A percentile compares a stretch with the other conserved stretches of the same genome.
phyloP scores from a whole-genome alignment of 2,113 vertebrate species.

The Dolichallabes microphthalmus region DNA sequence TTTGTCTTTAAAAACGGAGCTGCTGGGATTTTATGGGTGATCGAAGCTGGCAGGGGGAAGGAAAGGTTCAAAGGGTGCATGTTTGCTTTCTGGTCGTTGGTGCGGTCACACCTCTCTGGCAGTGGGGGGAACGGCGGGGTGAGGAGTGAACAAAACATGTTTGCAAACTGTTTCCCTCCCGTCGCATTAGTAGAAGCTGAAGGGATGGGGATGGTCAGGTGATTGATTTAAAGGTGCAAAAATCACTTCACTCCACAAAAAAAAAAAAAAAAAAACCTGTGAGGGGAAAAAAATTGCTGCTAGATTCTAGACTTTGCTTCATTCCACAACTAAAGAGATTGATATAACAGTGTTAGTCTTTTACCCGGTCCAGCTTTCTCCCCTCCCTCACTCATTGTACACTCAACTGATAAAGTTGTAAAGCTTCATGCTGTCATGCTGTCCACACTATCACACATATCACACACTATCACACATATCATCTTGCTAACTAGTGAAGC shows the following conservation, averaged over 20 bases:
- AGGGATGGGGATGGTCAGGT: slow-evolving; percentile 30
- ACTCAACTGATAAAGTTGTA: background rate
- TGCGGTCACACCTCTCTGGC: slow-evolving; percentile 55
- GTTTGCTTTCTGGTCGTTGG: slow-evolving; percentile 54
- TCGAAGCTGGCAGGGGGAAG: slow-evolving; percentile 50
- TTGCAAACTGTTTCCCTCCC: slow-evolving; percentile 15
- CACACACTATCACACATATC: background rate
- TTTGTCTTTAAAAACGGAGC: slow-evolving; percentile 57
- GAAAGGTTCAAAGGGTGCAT: slow-evolving; percentile 55
- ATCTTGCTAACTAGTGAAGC: background rate
- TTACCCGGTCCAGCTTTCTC: background rate
- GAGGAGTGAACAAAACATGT: slow-evolving; percentile 26
- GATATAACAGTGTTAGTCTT: background rate
- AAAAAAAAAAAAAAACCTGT: no score
- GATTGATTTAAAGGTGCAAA: background rate
- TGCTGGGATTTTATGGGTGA: slow-evolving; percentile 49
- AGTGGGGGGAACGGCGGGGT: background rate
- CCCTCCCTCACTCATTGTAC: background rate
- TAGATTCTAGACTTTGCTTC: background rate
- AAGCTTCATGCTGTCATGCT: background rate
- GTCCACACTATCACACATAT: background rate
- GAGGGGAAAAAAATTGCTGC: no score
- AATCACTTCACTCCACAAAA: no score
- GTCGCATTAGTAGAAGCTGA: slow-evolving; percentile 34
- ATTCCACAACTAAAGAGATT: background rate